A percentile compares a stretch with the other conserved stretches of the same genome.
phyloP scores from a whole-genome alignment of 2,797 vertebrate species.

The Dermochelys coriacea region DNA sequence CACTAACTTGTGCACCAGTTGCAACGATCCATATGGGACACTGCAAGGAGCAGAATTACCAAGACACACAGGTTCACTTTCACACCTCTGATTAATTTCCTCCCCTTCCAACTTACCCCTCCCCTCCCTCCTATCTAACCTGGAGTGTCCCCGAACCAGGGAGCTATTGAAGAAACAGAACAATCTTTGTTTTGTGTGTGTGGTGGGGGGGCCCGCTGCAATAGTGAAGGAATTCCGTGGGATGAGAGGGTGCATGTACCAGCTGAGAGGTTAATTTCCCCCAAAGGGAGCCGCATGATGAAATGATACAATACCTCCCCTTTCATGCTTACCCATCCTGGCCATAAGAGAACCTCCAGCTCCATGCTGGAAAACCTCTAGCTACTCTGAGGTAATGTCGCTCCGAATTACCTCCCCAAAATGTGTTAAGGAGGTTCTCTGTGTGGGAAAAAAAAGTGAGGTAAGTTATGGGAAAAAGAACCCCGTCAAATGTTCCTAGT shows the following conservation, averaged over 20 bases:
- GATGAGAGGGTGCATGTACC: background rate
- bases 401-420: background rate
- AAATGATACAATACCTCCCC: background rate
- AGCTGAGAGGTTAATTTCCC: background rate
- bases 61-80: background rate
- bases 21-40: background rate
- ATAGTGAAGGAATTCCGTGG: background rate
- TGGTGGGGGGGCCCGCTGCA: too few species aligned
- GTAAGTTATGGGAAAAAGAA: background rate
- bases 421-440: background rate
- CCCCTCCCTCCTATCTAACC: accelerated
- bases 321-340: background rate
- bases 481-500: background rate
- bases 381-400: constrained; percentile 2
- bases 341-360: background rate
- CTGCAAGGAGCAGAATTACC: background rate
- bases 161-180: too few species aligned
- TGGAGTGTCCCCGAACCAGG: accelerated
- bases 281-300: accelerated
- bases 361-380: background rate
- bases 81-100: background rate
- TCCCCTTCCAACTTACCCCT: accelerated
- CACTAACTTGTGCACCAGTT: background rate
- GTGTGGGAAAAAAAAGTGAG: background rate
- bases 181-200: too few species aligned